Base-by-base conservation (phyloP, 2,888 invertebrate species). In the Allolobophora icterica region DNA sequence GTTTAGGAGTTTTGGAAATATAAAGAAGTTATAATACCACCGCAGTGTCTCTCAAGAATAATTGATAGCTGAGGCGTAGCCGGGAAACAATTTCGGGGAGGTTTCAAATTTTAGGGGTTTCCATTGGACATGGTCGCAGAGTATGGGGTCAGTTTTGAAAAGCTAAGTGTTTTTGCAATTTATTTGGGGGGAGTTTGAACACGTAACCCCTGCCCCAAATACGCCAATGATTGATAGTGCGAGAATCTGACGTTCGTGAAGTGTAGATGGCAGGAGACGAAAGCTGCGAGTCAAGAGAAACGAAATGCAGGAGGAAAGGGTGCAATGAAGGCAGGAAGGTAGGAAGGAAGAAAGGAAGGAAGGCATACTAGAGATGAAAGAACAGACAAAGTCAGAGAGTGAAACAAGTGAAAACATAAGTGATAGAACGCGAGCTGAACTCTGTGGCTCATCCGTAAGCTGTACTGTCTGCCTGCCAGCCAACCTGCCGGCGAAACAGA, bases 351-450 rank as follows among this genome's bases (percentile, higher is more conserved):
- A 8, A 52, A 40, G 52, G 38, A n/a, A 13, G 17, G 30, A 35
- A 4, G 19, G 89, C 3, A 89, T 2, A 2, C n/a, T 19, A 58
- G 17, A 33, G 33, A 90, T 30, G 34, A 90, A 24, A 33, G 34
- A 90, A 58, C 30, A 5, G 0, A 71, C n/a, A 11, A 17, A 71
- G 8, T 71, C 8, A 71, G 13, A 1, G 71, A 71, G 71, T 71
- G 5, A 15, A 90, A 33, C 52, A 90, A 90, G 35, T 30, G 33
- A 90, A 90, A 90, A 33, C 52, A 90, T 11, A 71, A 90, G 19
- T n/a, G 71, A 90, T 33, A 90, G 58, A 90, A 90, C 15, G 24
- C 52, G 52, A 52, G n/a, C n/a, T 71, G 71, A 71, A 71, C n/a
- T 6, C n/a, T 71, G 71, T n/a, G 8, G n/a, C 71, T 24, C 71